A percentile compares a stretch with the other conserved stretches of the same genome.
Conservation (phyloP, 1,140 invertebrate species). For the Agrilus planipennis region DNA sequence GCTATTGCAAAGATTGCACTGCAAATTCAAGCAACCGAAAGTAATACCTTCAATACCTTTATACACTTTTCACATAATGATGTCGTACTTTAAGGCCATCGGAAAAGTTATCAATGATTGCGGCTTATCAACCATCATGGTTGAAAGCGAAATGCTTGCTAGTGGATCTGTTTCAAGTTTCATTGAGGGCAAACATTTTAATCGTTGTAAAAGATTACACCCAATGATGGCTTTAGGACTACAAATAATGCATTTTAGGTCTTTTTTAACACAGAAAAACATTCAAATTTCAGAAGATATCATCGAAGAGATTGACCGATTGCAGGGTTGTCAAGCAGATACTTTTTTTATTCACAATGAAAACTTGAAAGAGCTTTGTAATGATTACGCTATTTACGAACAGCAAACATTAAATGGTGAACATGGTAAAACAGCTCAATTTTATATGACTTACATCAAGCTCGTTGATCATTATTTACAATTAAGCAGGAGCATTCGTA, state of each 20-base stretch:
- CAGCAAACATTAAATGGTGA: slow-evolving; percentile 10
- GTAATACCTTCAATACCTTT: slow-evolving; percentile 33
- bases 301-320: slow-evolving; percentile 10
- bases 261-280: slow-evolving; percentile 14
- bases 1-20: slow-evolving; percentile 34
- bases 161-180: slow-evolving; percentile 35
- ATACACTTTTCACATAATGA: slow-evolving; percentile 38
- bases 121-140: slow-evolving; percentile 33
- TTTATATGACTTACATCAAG: slow-evolving; percentile 22
- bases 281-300: slow-evolving; percentile 14
- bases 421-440: slow-evolving; percentile 20
- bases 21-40: slow-evolving; percentile 30
- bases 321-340: slow-evolving; percentile 11
- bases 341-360: slow-evolving; percentile 17
- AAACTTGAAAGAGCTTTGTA: slow-evolving; percentile 11
- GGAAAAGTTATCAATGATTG: slow-evolving; percentile 36
- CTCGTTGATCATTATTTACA: slow-evolving; percentile 24
- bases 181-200: slow-evolving; percentile 36
- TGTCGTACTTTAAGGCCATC: slow-evolving; percentile 38
- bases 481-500: slow-evolving; percentile 17
- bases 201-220: slow-evolving; percentile 37
- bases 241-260: slow-evolving; percentile 34
- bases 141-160: slow-evolving; percentile 32
- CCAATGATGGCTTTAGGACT: slow-evolving; percentile 32
- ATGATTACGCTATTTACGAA: slow-evolving; percentile 3